These are phyloP conservation scores for Lerista edwardsae DNA, from an alignment of 2,797 vertebrate species.

Conservation along the genomic window DNA sequence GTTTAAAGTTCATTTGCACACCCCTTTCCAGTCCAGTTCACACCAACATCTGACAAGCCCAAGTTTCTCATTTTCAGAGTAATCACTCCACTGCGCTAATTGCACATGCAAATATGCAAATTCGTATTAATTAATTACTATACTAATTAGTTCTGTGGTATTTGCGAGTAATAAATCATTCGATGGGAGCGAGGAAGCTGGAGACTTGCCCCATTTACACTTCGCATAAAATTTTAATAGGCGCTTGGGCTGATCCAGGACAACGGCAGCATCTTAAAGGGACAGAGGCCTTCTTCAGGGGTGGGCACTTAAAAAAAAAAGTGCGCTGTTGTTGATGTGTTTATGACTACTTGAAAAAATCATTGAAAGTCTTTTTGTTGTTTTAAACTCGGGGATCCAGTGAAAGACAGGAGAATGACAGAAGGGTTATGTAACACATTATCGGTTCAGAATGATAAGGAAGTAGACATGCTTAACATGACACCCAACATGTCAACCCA, in stretches of 20 bases:
- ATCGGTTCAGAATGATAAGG: neutral
- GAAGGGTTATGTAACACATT: neutral
- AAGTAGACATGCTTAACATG: neutral
- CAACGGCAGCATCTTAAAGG: conserved; percentile 79
- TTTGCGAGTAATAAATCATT: conserved; percentile 99
- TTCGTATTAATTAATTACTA: conserved; percentile 99
- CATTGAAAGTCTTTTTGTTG: neutral
- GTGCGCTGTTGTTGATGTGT: neutral
- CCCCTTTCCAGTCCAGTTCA: conserved; percentile 84
- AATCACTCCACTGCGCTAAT: conserved; percentile 95
- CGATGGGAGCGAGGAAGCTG: conserved; percentile 91
- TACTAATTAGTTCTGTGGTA: conserved; percentile 99
- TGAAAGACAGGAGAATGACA: neutral
- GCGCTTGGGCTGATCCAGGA: conserved; percentile 85
- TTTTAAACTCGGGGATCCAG: neutral
- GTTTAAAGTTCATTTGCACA: conserved; percentile 72
- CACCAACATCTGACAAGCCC: conserved; percentile 84
- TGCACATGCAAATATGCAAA: conserved; percentile 99
- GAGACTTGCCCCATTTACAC: conserved; percentile 86
- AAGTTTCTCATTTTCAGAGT: conserved; percentile 93
- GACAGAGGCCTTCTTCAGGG: conserved; percentile 64
- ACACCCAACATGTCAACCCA: neutral
- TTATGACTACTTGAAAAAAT: neutral
- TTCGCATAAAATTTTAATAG: conserved; percentile 87
- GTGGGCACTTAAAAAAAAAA: neutral